These are phyloP conservation scores for Palythoa grandiflora DNA, from an alignment of 92 coral and sea anemone genomes.

Conservation along the genomic window DNA sequence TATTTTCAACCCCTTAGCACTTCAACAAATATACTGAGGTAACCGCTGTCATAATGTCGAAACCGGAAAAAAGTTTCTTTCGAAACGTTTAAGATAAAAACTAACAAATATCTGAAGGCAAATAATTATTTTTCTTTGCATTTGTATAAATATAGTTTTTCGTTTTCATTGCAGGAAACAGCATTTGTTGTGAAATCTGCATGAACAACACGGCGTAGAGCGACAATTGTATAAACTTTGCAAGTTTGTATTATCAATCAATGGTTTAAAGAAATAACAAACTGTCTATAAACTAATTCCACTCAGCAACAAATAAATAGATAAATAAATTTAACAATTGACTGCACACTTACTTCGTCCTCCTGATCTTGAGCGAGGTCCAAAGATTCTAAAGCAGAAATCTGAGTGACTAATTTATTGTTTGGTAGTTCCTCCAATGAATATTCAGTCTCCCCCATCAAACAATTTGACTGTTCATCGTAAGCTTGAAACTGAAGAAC, in stretches of 20 bases:
- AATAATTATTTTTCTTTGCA: neutral
- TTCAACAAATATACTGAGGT: too few relatives aligned
- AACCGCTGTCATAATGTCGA: neutral
- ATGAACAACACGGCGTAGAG: too few relatives aligned
- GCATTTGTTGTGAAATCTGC: too few relatives aligned
- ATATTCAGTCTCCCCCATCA: constrained; percentile 35
- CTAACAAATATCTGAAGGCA: neutral
- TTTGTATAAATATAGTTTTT: neutral
- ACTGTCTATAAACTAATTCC: neutral
- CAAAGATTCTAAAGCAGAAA: constrained; percentile 3
- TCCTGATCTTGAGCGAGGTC: constrained; percentile 18
- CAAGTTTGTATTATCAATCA: too few relatives aligned
- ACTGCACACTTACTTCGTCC: neutral
- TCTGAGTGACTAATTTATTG: constrained; percentile 26
- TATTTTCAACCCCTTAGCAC: too few relatives aligned
- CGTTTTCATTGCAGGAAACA: neutral
- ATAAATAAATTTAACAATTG: neutral
- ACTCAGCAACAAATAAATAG: neutral
- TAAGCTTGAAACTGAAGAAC: constrained; percentile 26
- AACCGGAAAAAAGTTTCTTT: constrained; percentile 6
- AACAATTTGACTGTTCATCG: constrained; percentile 11
- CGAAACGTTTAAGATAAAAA: neutral
- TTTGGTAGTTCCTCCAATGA: constrained; percentile 33
- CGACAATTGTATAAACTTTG: too few relatives aligned
- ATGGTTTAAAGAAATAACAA: neutral